Evolutionary conservation across 2,888 invertebrate species (phyloP), one percentile per base, ranked within the genome.

Genomic region (Cerastoderma edule): DNA sequence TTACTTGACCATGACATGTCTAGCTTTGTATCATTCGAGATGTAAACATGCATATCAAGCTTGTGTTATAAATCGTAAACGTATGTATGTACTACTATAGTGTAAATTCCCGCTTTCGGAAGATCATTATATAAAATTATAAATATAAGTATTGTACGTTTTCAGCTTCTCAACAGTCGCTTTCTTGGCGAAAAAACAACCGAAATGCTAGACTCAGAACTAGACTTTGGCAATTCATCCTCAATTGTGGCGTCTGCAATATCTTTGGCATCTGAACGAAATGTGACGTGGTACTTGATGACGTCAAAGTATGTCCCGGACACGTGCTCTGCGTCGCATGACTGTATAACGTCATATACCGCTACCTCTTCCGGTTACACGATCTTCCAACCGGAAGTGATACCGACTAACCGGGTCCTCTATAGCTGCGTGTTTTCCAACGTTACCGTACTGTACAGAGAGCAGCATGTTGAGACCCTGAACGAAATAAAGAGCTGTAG

Each of bases 241-340:
- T 24, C 75, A 28, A n/a, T 8, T 2, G 46, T 80, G 3, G 64
- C 67, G 13, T 75, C 70, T 27, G 70, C 64, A 4, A 24, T 75
- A 2, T 5, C 64, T 0, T 39, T 70, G 33, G 67, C 48, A 35
- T 50, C 54, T 22, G 75, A 67, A 19, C 60, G 75, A 50, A 67
- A 69, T 19, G 57, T 76, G 5, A 71, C 54, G 6, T 80, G 79
- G 79, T 80, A 64, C 32, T 56, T 80, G 16, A 73, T 71, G 75
- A 60, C n/a, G 19, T 27, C 35, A 22, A 50, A 53, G 27, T 24
- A 35, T 10, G 33, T 76, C 5, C 73, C 79, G 50, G 30, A 8
- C 0, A 24, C 48, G 0, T 80, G 79, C 28, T 13, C n/a, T 13
- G 19, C 16, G 22, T 53, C 69, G n/a, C 19, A 6, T 10, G 27